A percentile compares a stretch with the other conserved stretches of the same genome.
phyloP scores from a whole-genome alignment of 2,113 vertebrate species.

The Chloropsis cyanopogon region DNA sequence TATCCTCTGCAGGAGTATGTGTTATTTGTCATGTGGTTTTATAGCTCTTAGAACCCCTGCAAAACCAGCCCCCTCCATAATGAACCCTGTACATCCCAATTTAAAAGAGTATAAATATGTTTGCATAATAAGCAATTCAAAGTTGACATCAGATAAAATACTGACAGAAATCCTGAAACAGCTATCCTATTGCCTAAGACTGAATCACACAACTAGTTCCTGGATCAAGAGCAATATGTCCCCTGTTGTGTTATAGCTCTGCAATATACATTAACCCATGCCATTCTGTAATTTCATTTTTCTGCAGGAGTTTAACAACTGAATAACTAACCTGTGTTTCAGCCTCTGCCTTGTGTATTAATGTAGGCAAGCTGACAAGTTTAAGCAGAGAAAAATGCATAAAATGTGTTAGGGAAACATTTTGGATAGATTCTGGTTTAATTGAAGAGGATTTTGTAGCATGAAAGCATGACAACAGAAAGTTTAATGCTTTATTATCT shows the following conservation, averaged over 20 bases:
- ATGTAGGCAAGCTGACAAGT: not conserved
- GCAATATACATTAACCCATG: not conserved
- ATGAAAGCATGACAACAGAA: not conserved
- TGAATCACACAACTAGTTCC: not conserved
- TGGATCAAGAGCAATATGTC: not conserved
- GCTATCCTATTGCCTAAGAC: no score
- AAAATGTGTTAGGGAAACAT: not conserved
- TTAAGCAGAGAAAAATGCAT: not conserved
- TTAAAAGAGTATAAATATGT: not conserved
- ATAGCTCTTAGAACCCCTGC: not conserved
- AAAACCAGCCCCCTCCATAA: not conserved
- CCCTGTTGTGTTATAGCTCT: fast-evolving
- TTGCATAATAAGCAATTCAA: not conserved
- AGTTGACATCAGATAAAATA: not conserved
- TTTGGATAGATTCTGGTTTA: not conserved
- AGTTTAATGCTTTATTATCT: constrained; percentile 33
- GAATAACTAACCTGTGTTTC: not conserved
- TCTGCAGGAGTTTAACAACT: not conserved
- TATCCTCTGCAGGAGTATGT: not conserved
- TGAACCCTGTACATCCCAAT: not conserved
- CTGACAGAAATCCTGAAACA: not conserved
- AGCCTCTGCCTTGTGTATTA: not conserved
- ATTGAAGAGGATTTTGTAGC: not conserved
- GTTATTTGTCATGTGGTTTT: not conserved
- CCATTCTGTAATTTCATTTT: not conserved